phyloP scores from a whole-genome alignment of 2,888 invertebrate species.

The Candidula unifasciata region DNA sequence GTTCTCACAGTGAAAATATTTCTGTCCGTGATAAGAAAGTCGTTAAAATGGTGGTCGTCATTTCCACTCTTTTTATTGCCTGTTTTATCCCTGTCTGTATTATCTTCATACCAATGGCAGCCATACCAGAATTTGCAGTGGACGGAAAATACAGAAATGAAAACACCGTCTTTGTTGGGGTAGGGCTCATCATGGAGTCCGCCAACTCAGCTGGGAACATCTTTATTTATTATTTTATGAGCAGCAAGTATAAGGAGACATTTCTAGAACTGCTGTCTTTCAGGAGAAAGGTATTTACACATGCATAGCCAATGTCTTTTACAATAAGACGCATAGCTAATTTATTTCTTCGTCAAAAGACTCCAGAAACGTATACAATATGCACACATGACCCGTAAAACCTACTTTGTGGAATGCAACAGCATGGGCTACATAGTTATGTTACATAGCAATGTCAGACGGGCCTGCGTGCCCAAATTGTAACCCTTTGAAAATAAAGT shows the following conservation, averaged over 20 bases:
- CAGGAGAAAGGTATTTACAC: no score
- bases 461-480: no score
- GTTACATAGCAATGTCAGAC: no score
- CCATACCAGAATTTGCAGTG: background rate
- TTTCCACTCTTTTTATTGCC: conserved; percentile 13
- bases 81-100: conserved; percentile 26
- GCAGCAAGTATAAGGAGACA: background rate
- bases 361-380: no score
- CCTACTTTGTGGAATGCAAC: no score
- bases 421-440: no score
- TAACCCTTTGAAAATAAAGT: no score
- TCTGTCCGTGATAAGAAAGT: conserved; percentile 11
- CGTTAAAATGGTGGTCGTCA: conserved; percentile 23
- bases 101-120: background rate
- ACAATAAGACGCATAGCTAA: no score
- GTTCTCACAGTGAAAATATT: background rate
- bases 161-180: background rate
- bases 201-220: conserved; percentile 12
- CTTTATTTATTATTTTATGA: conserved; percentile 33
- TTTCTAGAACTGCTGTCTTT: background rate
- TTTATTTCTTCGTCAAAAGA: no score
- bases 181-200: background rate
- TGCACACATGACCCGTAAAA: no score
- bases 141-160: background rate
- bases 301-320: no score